Conservation (phyloP, 1,140 invertebrate genomes). For the Bombus breviceps region DNA sequence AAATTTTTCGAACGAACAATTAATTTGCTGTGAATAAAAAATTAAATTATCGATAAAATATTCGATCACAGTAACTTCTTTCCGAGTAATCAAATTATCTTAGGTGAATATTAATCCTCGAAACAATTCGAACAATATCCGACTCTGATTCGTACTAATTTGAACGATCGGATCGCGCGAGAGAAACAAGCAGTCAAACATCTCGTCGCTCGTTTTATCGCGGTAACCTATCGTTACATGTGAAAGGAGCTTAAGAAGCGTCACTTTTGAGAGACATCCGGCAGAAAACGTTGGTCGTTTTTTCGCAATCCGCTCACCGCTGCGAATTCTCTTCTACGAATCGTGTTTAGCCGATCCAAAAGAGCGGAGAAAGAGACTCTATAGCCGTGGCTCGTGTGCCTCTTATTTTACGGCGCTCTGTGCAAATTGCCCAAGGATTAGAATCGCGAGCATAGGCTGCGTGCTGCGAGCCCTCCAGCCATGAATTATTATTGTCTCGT, state of each 20-base stretch:
- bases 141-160: neutral
- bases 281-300: neutral
- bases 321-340: conserved; percentile 43
- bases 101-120: no score
- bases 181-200: neutral
- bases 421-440: conserved; percentile 74
- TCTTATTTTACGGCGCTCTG: conserved; percentile 67
- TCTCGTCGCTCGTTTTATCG: neutral
- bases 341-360: conserved; percentile 45
- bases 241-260: neutral
- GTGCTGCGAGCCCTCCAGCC: conserved; percentile 61
- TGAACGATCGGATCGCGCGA: neutral
- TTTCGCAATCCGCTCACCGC: neutral
- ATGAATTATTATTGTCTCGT: conserved; percentile 75
- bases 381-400: conserved; percentile 7
- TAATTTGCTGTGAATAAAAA: no score
- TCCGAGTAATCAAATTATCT: no score
- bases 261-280: conserved; percentile 14
- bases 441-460: conserved; percentile 72
- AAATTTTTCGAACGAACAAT: no score
- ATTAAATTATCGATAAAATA: no score
- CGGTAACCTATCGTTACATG: no score
- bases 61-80: no score
- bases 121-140: no score
- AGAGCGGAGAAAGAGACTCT: conserved; percentile 26